phyloP scores from a whole-genome alignment of 2,113 vertebrate species.

The Sinosuthora webbiana region DNA sequence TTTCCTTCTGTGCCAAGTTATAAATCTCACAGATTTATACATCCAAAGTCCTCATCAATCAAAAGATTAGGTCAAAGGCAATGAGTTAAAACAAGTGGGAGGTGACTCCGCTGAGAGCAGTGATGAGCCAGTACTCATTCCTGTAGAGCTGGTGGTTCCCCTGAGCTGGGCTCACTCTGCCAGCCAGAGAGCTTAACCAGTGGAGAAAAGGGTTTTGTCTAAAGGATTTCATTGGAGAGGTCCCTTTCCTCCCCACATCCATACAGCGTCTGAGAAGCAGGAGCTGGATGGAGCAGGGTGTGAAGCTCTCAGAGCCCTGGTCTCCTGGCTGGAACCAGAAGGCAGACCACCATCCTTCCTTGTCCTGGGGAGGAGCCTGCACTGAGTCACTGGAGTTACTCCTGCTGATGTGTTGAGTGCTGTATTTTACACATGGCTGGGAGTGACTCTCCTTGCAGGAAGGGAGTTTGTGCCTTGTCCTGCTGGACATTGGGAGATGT shows the following conservation, averaged over 20 bases:
- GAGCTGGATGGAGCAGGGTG: neutral
- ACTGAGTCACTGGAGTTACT: fast-evolving
- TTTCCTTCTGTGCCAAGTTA: neutral
- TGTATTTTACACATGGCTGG: fast-evolving
- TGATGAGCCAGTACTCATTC: fast-evolving
- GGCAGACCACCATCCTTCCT: neutral
- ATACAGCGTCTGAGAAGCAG: fast-evolving
- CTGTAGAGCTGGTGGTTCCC: neutral
- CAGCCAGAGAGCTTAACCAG: neutral
- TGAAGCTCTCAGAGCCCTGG: neutral
- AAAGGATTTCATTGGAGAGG: neutral
- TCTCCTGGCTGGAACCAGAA: neutral
- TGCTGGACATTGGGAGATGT: neutral
- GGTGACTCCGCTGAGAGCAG: neutral
- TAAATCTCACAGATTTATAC: neutral
- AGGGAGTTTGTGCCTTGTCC: neutral
- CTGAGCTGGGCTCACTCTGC: neutral
- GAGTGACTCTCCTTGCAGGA: fast-evolving
- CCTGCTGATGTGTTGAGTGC: neutral
- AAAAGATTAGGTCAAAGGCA: neutral
- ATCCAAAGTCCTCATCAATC: neutral
- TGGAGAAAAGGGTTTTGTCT: neutral
- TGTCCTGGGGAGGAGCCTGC: neutral
- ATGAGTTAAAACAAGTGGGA: neutral
- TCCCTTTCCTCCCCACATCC: neutral